These are phyloP conservation scores for Lasioglossum leucozonium DNA, from an alignment of 2,888 invertebrate species.

Conservation along the genomic window DNA sequence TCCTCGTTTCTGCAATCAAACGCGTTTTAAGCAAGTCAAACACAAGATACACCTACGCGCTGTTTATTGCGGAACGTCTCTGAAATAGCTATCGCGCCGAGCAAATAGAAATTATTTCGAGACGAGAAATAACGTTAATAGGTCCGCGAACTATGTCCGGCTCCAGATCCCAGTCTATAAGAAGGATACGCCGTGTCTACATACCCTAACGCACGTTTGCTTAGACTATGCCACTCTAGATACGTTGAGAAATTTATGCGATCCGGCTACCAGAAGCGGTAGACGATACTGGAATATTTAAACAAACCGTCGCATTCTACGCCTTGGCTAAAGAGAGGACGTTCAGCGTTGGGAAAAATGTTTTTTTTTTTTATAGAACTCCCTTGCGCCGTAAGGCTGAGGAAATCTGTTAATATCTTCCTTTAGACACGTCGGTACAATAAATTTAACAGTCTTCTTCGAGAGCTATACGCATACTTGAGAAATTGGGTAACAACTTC, in stretches of 20 bases:
- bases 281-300: not conserved
- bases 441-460: too few species aligned
- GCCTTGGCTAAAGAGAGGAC: not conserved
- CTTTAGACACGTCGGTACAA: too few species aligned
- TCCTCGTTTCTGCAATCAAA: conserved; percentile 19
- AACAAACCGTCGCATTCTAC: not conserved
- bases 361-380: not conserved
- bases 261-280: not conserved
- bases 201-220: not conserved
- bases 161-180: not conserved
- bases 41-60: not conserved
- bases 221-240: not conserved
- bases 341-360: not conserved
- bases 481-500: too few species aligned
- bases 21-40: conserved; percentile 1
- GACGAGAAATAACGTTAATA: not conserved
- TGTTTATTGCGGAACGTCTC: not conserved
- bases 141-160: not conserved
- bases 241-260: not conserved
- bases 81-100: not conserved
- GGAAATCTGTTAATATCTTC: too few species aligned
- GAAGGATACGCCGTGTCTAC: not conserved
- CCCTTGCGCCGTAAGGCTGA: too few species aligned
- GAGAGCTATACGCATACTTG: too few species aligned
- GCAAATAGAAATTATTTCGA: not conserved